Evolutionary conservation across 2,797 vertebrate genomes (phyloP).

Genomic region (Tachyglossus aculeatus): DNA sequence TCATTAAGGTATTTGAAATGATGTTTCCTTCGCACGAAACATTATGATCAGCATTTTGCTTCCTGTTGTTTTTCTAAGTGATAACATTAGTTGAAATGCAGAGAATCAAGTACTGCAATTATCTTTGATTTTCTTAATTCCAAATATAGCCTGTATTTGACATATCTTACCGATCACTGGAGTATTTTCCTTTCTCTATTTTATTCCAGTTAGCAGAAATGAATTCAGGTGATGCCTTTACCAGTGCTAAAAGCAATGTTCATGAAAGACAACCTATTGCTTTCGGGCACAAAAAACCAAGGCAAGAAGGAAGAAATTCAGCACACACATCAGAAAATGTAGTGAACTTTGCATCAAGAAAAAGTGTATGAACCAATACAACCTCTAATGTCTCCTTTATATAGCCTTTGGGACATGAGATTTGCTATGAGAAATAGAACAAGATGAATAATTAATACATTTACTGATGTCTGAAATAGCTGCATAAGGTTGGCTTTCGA

Average conservation of each 20-base stretch:
- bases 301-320: conserved; percentile 34
- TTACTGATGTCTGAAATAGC: conserved; percentile 44
- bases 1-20: background rate
- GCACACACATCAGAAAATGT: background rate
- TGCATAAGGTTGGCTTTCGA: conserved; percentile 44
- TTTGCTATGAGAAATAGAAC: conserved; percentile 53
- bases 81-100: background rate
- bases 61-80: background rate
- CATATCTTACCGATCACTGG: too few relatives aligned
- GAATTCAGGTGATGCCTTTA: background rate
- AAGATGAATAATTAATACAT: conserved; percentile 52
- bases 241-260: background rate
- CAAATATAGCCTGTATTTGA: background rate
- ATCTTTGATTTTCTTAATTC: background rate
- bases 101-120: background rate
- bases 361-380: background rate
- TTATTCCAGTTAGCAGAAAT: background rate
- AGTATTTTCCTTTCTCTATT: background rate
- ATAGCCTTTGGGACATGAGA: conserved; percentile 38
- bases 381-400: conserved; percentile 51
- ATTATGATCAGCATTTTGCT: background rate
- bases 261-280: conserved; percentile 13
- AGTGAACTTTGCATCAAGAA: conserved; percentile 10
- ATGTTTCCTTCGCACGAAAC: background rate
- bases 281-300: conserved; percentile 3